These are phyloP conservation scores for Caenorhabditis brenneri DNA, from an alignment of 1,140 invertebrate genomes.

Conservation along the genomic window DNA sequence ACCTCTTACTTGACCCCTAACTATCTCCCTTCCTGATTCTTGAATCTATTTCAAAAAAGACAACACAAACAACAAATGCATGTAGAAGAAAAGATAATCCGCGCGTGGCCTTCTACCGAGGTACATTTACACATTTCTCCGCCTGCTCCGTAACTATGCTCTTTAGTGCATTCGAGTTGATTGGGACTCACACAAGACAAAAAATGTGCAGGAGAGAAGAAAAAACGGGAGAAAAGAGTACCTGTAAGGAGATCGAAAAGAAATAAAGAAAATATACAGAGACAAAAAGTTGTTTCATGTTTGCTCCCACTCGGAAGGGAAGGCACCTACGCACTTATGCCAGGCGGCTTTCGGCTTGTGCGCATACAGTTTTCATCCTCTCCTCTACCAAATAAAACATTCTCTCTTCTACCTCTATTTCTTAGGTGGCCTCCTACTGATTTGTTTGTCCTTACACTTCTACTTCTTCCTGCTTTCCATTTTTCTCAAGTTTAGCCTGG, in stretches of 20 bases:
- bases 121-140: not conserved
- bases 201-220: not conserved
- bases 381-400: conserved; percentile 21
- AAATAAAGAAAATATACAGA: conserved; percentile 2
- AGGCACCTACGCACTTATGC: conserved; percentile 32
- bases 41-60: not conserved
- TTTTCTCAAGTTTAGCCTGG: not conserved
- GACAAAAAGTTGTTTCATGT: conserved; percentile 34
- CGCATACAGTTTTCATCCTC: not conserved
- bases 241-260: conserved; percentile 11
- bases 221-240: not conserved
- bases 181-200: not conserved
- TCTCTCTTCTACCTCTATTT: conserved; percentile 27
- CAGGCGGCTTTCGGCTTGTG: not conserved
- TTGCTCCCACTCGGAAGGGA: conserved; percentile 22
- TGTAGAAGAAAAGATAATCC: conserved; percentile 6
- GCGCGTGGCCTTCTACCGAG: not conserved
- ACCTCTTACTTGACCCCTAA: too few relatives aligned
- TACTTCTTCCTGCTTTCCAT: conserved; percentile 24
- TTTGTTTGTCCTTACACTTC: conserved; percentile 42
- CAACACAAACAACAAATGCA: not conserved
- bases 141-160: conserved; percentile 13
- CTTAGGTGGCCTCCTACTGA: conserved; percentile 32
- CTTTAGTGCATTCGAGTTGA: conserved; percentile 25
- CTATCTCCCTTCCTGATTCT: not conserved